Evolutionary conservation across 2,888 invertebrate species (phyloP).

Genomic region (Sympetrum striolatum): DNA sequence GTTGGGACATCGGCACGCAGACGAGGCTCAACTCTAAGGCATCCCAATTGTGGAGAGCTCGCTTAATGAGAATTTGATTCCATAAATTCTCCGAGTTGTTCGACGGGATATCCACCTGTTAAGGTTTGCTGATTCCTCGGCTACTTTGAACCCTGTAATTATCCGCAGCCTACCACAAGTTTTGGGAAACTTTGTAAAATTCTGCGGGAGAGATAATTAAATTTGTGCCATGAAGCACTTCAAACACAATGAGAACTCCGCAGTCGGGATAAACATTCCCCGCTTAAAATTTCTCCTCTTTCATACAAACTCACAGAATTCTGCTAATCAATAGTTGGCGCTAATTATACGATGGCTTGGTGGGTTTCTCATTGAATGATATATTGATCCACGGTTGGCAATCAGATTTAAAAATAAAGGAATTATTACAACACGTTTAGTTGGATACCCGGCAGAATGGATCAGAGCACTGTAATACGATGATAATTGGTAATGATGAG

Average conservation of each 20-base stretch:
- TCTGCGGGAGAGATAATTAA: neutral
- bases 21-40: neutral
- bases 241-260: neutral
- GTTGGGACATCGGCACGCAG: neutral
- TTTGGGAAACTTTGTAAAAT: neutral
- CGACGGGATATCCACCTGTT: neutral
- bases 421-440: no score
- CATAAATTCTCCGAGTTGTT: neutral
- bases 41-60: neutral
- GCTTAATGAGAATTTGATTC: conserved; percentile 34
- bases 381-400: no score
- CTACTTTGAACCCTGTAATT: neutral
- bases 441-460: no score
- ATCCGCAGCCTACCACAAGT: neutral
- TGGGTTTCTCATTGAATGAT: no score
- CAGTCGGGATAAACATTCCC: no score
- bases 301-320: no score
- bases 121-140: neutral
- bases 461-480: no score
- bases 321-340: no score
- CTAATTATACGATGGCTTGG: no score
- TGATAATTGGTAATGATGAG: no score
- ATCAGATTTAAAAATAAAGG: no score
- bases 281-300: no score
- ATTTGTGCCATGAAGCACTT: neutral